These are phyloP conservation scores for Ametastegia equiseti DNA, from an alignment of 2,888 invertebrate species.

Conservation along the genomic window DNA sequence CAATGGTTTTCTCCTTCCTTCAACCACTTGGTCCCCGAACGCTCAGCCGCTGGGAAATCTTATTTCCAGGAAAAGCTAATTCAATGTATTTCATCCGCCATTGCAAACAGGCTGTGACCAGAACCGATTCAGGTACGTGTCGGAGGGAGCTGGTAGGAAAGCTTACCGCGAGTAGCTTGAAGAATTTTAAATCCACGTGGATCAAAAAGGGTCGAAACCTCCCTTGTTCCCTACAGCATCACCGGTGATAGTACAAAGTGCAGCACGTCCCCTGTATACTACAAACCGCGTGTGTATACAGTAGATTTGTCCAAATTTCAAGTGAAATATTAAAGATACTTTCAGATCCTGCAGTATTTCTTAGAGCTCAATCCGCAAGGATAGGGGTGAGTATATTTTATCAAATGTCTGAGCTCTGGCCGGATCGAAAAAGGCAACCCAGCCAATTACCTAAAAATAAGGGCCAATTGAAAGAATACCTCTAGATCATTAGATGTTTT, in stretches of 20 bases:
- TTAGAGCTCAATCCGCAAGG: background rate
- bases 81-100: slow-evolving; percentile 55
- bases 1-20: slow-evolving; percentile 35
- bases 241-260: background rate
- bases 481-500: slow-evolving; percentile 9
- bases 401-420: background rate
- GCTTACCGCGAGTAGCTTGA: slow-evolving; percentile 15
- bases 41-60: slow-evolving; percentile 70
- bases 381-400: background rate
- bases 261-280: background rate
- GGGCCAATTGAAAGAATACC: slow-evolving; percentile 19
- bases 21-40: slow-evolving; percentile 52
- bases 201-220: slow-evolving; percentile 3
- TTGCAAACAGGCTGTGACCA: slow-evolving; percentile 43
- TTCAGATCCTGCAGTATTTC: background rate
- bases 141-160: slow-evolving; percentile 16
- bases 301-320: background rate
- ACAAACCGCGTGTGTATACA: no score
- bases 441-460: slow-evolving; percentile 4
- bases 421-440: background rate
- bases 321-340: background rate
- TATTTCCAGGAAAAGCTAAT: slow-evolving; percentile 67
- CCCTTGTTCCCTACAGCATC: background rate
- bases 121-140: slow-evolving; percentile 35
- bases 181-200: slow-evolving; percentile 28